Evolutionary conservation across 2,113 vertebrate genomes (phyloP).

Genomic region (Crotalus tigris): DNA sequence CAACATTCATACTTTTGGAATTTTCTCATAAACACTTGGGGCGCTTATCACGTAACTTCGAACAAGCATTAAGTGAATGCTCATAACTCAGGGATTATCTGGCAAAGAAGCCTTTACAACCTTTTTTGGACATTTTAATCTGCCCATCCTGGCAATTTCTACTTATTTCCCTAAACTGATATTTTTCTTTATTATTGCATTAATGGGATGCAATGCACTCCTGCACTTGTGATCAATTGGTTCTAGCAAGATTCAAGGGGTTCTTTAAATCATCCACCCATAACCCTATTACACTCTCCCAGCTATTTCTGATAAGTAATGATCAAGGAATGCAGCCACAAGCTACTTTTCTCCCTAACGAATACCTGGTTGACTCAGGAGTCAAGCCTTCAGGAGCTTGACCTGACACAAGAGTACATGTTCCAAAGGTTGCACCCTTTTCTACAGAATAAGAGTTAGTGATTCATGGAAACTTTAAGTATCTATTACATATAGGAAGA

Average conservation of each 20-base stretch:
- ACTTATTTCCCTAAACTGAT: neutral
- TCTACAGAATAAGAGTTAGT: neutral
- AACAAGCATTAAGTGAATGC: too few species aligned
- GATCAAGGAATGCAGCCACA: neutral
- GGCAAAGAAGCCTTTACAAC: neutral
- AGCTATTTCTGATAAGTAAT: neutral
- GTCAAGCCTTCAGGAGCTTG: neutral
- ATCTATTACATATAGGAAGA: neutral
- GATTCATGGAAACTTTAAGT: neutral
- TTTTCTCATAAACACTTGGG: too few species aligned
- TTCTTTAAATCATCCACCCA: neutral
- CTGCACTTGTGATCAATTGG: neutral
- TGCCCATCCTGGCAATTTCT: neutral
- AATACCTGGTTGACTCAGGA: neutral
- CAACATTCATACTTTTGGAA: too few species aligned
- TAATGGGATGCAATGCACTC: neutral
- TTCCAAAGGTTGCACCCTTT: neutral
- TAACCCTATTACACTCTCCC: neutral
- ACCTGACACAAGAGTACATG: neutral
- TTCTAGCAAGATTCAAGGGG: neutral
- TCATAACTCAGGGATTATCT: too few species aligned
- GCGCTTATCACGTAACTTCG: too few species aligned
- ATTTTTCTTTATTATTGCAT: neutral
- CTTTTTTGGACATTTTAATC: neutral
- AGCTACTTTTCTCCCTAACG: neutral